Conservation (phyloP, 2,797 vertebrate genomes). For the Falco cherrug region DNA sequence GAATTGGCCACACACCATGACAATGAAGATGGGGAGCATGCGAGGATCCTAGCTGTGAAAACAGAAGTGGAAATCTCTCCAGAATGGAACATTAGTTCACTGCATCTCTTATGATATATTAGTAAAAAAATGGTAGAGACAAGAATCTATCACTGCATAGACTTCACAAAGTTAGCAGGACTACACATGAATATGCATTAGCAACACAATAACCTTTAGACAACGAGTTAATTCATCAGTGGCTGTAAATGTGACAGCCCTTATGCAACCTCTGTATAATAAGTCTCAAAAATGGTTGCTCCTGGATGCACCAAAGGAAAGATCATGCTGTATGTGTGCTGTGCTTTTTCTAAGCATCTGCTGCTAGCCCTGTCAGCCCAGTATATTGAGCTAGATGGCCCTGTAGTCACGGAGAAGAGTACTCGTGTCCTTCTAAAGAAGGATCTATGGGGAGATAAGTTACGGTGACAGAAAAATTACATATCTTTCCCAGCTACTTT, state of each 20-base stretch:
- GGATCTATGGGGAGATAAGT: not conserved
- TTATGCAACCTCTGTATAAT: not conserved
- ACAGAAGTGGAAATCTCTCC: not conserved
- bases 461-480: not conserved
- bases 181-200: not conserved
- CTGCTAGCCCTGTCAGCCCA: not conserved
- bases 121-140: not conserved
- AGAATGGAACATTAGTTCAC: not conserved
- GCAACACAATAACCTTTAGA: not conserved
- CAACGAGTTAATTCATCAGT: not conserved
- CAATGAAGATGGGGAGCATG: not conserved
- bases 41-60: not conserved
- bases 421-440: not conserved
- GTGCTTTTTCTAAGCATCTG: not conserved
- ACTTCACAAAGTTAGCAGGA: not conserved
- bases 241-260: not conserved
- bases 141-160: not conserved
- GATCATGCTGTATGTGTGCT: not conserved
- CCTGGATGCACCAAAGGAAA: not conserved
- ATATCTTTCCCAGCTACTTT: not conserved
- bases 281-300: not conserved
- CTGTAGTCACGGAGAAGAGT: not conserved
- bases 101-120: not conserved
- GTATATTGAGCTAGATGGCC: not conserved
- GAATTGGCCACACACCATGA: not conserved